Evolutionary conservation across 2,888 invertebrate genomes (phyloP).

Genomic region (Ormia ochracea): DNA sequence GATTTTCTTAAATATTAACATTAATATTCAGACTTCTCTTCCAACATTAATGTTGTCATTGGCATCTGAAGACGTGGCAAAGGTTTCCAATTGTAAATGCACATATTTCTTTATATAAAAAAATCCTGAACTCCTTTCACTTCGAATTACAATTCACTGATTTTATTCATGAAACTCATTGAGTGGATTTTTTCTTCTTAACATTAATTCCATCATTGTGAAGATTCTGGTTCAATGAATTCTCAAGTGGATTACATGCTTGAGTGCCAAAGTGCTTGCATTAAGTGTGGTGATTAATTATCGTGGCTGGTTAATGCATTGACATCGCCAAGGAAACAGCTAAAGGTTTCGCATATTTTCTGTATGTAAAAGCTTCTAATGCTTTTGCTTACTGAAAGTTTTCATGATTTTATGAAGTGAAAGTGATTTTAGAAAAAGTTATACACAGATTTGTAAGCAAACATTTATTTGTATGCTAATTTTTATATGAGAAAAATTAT

Average conservation of each 20-base stretch:
- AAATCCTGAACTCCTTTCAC: conserved; percentile 46
- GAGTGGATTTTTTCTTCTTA: background rate
- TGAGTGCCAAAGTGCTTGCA: no score
- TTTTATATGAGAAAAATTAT: no score
- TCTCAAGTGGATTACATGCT: conserved; percentile 38
- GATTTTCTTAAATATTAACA: no score
- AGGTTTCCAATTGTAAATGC: conserved; percentile 25
- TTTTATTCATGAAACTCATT: conserved; percentile 18
- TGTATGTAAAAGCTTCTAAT: no score
- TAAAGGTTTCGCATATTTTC: background rate
- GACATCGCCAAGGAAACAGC: background rate
- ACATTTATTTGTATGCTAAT: no score
- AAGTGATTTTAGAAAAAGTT: no score
- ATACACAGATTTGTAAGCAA: no score
- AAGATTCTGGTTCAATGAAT: conserved; percentile 47
- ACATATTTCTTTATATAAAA: background rate
- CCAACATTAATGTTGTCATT: no score
- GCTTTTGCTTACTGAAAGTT: no score
- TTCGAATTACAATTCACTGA: conserved; percentile 41
- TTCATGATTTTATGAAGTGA: no score
- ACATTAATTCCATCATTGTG: background rate
- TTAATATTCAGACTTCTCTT: no score
- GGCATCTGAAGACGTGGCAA: no score
- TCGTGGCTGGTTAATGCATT: background rate
- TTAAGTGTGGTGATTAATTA: conserved; percentile 22